phyloP scores from a whole-genome alignment of 2,888 invertebrate species.

The Lasioglossum vierecki region DNA sequence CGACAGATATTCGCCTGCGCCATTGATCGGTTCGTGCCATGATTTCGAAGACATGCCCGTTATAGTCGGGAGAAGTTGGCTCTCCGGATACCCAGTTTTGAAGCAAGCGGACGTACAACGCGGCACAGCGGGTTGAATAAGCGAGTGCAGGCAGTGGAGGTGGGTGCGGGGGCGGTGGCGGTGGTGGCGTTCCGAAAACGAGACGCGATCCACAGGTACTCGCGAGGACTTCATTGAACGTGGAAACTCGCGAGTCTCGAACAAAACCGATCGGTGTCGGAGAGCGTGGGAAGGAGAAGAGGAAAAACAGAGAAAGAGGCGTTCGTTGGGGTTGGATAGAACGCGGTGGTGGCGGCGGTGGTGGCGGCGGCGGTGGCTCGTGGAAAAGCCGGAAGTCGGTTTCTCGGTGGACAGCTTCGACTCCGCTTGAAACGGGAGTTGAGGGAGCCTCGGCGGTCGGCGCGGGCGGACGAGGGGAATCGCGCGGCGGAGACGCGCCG shows the following conservation, averaged over 20 bases:
- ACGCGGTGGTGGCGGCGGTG: slow-evolving; percentile 2
- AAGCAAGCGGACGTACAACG: neutral
- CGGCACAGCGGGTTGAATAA: slow-evolving; percentile 7
- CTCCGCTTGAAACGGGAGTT: slow-evolving; percentile 62
- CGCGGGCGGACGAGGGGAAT: slow-evolving; percentile 19
- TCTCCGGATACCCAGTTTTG: neutral
- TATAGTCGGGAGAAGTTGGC: neutral
- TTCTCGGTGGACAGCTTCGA: slow-evolving; percentile 72
- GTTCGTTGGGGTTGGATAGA: slow-evolving; percentile 48
- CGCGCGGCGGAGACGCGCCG: slow-evolving; percentile 72
- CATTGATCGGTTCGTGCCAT: neutral
- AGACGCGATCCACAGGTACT: slow-evolving; percentile 29
- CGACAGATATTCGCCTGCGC: neutral
- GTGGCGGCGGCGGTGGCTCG: neutral
- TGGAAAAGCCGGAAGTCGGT: slow-evolving; percentile 71
- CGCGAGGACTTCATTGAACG: slow-evolving; percentile 42
- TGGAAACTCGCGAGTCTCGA: slow-evolving; percentile 24
- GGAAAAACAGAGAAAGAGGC: slow-evolving; percentile 31
- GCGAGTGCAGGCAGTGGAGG: neutral
- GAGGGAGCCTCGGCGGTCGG: slow-evolving; percentile 15
- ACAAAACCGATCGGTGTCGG: slow-evolving; percentile 34
- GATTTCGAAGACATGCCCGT: neutral
- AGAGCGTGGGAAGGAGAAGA: slow-evolving; percentile 9
- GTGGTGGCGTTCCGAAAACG: slow-evolving; percentile 32
- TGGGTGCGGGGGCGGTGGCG: neutral